These are phyloP conservation scores for Cynopterus brachyotis DNA, from an alignment of 2,113 vertebrate genomes.

Conservation along the genomic window DNA sequence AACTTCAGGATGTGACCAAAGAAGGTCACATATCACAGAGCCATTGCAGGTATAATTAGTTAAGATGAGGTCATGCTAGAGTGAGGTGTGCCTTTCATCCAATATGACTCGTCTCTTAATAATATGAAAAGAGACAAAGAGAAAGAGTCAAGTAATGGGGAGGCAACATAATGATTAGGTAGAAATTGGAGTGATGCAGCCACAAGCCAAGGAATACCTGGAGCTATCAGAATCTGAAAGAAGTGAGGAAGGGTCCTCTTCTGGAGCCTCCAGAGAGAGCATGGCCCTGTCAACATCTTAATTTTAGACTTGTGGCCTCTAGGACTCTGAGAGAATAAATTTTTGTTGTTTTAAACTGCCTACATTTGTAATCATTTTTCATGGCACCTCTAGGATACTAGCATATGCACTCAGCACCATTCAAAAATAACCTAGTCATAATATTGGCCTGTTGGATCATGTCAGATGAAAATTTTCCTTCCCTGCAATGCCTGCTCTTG, in stretches of 20 bases:
- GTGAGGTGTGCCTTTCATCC: neutral
- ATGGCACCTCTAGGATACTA: neutral
- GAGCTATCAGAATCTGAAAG: neutral
- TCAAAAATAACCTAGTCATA: neutral
- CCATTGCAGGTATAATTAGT: neutral
- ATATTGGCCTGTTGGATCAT: neutral
- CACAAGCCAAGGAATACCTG: neutral
- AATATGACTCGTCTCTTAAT: neutral
- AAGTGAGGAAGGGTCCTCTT: neutral
- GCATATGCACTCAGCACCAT: neutral
- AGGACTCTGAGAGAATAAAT: neutral
- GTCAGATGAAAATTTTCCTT: neutral
- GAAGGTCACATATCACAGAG: neutral
- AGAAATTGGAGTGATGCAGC: neutral
- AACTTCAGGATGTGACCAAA: neutral
- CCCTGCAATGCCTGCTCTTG: neutral
- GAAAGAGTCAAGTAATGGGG: neutral
- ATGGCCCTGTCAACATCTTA: neutral
- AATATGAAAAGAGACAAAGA: neutral
- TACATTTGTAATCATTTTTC: neutral
- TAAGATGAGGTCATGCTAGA: neutral
- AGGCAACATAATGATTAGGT: neutral
- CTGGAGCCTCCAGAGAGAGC: neutral
- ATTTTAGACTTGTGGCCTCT: neutral
- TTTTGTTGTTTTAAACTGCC: neutral